Percentiles rank a stretch among this genome's conserved stretches.
phyloP scores from a whole-genome alignment of 2,113 vertebrate species.

The Boleophthalmus pectinirostris region DNA sequence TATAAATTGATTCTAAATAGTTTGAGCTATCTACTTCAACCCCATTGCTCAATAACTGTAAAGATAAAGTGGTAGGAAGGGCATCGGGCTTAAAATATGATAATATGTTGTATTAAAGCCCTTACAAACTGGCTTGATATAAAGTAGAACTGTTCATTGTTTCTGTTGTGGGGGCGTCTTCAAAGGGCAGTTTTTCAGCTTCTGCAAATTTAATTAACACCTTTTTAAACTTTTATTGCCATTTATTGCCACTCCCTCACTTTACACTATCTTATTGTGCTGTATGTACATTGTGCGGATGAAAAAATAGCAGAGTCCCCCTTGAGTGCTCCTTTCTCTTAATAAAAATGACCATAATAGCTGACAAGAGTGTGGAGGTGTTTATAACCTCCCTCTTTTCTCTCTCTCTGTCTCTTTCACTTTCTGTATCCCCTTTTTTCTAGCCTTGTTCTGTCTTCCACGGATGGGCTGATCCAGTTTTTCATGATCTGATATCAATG shows the following conservation, averaged over 20 bases:
- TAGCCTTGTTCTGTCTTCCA: no score
- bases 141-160: background rate
- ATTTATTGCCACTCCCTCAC: background rate
- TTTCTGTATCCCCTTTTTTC: no score
- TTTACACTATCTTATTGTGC: background rate
- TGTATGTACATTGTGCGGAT: slow-evolving; percentile 20
- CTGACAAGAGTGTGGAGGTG: slow-evolving; percentile 15
- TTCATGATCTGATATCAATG: no score
- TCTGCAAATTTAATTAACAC: background rate
- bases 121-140: background rate
- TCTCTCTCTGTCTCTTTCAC: no score
- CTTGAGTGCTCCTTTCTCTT: slow-evolving; percentile 28
- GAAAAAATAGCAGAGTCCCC: slow-evolving; percentile 24
- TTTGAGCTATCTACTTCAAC: no score
- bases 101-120: background rate
- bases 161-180: background rate
- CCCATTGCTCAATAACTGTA: no score
- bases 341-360: slow-evolving; percentile 29
- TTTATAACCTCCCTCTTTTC: slow-evolving; percentile 21
- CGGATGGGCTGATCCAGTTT: no score
- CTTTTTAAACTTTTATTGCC: slow-evolving; percentile 1
- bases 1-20: no score
- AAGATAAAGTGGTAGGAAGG: no score
- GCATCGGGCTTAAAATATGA: no score
- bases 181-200: background rate